A percentile compares a stretch with the other conserved stretches of the same genome.
Conservation (phyloP, 1,140 invertebrate genomes). For the Hermetia illucens region DNA sequence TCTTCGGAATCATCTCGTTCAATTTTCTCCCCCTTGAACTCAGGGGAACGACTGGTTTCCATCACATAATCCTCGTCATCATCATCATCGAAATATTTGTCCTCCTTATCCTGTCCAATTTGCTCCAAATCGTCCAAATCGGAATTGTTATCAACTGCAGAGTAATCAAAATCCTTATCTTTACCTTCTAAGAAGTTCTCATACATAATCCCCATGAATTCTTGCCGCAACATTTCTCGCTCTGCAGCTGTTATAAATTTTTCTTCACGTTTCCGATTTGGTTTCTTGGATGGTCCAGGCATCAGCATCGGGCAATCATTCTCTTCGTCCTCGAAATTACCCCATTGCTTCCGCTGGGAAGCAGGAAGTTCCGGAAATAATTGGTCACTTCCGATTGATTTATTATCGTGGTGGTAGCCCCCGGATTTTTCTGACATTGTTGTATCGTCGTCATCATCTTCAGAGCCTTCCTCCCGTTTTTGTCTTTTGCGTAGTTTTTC, state of each 20-base stretch:
- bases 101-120: slow-evolving; percentile 61
- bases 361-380: slow-evolving; percentile 4
- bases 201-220: slow-evolving; percentile 82
- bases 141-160: slow-evolving; percentile 56
- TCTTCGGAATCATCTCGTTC: slow-evolving; percentile 34
- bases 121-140: slow-evolving; percentile 63
- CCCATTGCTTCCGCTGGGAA: slow-evolving; percentile 19
- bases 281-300: slow-evolving; percentile 32
- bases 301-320: slow-evolving; percentile 28
- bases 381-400: slow-evolving; percentile 1
- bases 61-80: slow-evolving; percentile 35
- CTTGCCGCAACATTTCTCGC: slow-evolving; percentile 53
- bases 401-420: slow-evolving; percentile 6
- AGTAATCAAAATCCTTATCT: slow-evolving; percentile 66
- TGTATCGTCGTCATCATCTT: slow-evolving; percentile 29
- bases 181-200: slow-evolving; percentile 70
- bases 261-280: slow-evolving; percentile 19
- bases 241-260: slow-evolving; percentile 38
- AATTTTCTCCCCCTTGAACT: background rate
- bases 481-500: slow-evolving; percentile 46
- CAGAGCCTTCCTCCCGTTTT: slow-evolving; percentile 40
- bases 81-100: slow-evolving; percentile 78
- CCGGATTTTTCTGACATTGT: slow-evolving; percentile 3
- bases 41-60: slow-evolving; percentile 10
- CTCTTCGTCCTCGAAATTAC: slow-evolving; percentile 18